A percentile compares a stretch with the other conserved stretches of the same genome.
Conservation (phyloP, 1,140 invertebrate genomes). For the Caenorhabditis latens region DNA sequence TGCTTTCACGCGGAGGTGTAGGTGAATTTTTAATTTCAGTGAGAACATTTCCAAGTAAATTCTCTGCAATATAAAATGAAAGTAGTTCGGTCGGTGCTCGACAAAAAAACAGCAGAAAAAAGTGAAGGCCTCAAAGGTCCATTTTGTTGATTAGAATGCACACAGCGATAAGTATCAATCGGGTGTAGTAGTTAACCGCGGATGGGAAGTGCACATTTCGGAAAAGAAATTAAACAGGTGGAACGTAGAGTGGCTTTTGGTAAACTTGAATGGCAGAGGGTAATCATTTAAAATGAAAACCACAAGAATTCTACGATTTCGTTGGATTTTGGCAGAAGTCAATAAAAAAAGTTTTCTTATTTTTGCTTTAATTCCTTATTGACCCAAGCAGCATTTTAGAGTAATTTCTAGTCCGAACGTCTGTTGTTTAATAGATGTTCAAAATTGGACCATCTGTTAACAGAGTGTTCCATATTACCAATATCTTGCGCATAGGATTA, state of each 20-base stretch:
- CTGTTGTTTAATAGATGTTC: too few species aligned
- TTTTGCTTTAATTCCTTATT: too few species aligned
- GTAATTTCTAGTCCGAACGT: too few species aligned
- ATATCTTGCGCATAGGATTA: neutral
- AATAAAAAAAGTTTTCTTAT: too few species aligned
- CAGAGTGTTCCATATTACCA: too few species aligned
- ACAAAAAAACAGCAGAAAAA: slow-evolving; percentile 12
- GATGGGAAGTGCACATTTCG: neutral
- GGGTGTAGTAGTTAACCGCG: neutral
- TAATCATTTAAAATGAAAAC: too few species aligned
- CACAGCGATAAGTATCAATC: neutral
- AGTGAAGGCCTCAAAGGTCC: neutral
- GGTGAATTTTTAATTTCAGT: slow-evolving; percentile 36
- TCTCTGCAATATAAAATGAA: slow-evolving; percentile 24
- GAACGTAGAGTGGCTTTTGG: neutral
- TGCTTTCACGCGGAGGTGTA: neutral
- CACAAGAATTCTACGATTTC: too few species aligned
- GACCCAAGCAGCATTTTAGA: too few species aligned
- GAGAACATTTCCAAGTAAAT: slow-evolving; percentile 32
- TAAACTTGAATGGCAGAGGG: neutral
- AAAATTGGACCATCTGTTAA: too few species aligned
- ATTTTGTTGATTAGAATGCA: slow-evolving; percentile 28
- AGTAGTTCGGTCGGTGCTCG: slow-evolving; percentile 28
- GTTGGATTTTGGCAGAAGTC: too few species aligned
- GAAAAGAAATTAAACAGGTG: neutral